Evolutionary conservation across 2,113 vertebrate species (phyloP).

Genomic region (Megaleporinus macrocephalus): DNA sequence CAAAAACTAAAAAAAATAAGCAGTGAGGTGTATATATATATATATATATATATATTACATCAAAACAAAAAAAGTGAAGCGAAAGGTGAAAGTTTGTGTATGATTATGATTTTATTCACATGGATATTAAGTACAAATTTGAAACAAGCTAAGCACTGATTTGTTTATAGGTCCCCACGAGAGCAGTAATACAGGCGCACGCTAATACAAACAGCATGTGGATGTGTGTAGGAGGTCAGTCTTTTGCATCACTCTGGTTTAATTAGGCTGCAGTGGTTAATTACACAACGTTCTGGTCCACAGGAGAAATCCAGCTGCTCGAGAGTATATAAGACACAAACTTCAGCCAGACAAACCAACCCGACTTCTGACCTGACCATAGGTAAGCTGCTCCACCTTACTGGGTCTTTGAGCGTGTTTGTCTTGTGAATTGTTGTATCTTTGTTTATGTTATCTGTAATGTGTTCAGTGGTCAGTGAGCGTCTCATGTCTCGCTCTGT

Average conservation of each 20-base stretch:
- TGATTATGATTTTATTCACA: too few relatives aligned
- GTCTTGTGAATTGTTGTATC: background rate
- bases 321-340: conserved; percentile 50
- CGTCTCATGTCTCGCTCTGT: too few relatives aligned
- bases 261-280: conserved; percentile 53
- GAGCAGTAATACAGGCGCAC: background rate
- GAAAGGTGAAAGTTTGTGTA: too few relatives aligned
- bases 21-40: too few relatives aligned
- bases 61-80: too few relatives aligned
- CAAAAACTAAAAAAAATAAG: too few relatives aligned
- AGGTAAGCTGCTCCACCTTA: conserved; percentile 35
- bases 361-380: conserved; percentile 7
- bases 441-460: background rate
- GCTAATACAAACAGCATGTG: background rate
- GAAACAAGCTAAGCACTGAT: too few relatives aligned
- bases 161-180: background rate
- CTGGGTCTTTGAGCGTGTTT: background rate
- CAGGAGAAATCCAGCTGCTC: conserved; percentile 56
- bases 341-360: background rate
- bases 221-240: conserved; percentile 35
- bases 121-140: too few relatives aligned
- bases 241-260: conserved; percentile 49
- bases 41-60: too few relatives aligned
- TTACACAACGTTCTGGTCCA: conserved; percentile 44
- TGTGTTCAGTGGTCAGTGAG: background rate